These are phyloP conservation scores for Apeira syringaria DNA, from an alignment of 2,888 invertebrate species.

Conservation along the genomic window DNA sequence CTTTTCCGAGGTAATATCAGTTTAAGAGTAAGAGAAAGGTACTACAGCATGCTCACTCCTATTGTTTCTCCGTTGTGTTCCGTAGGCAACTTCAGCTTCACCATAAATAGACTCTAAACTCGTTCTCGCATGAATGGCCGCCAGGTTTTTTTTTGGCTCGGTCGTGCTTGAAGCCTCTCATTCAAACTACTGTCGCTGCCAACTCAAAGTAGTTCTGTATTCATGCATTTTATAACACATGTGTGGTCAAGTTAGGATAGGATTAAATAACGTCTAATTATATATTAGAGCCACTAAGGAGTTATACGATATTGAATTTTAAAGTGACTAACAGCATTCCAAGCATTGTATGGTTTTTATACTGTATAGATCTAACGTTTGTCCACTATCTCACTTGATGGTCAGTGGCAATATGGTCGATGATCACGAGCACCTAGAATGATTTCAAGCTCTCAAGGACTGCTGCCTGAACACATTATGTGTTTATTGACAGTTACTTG, in stretches of 20 bases:
- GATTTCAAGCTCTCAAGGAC: too few species aligned
- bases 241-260: constrained; percentile 4
- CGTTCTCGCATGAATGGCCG: constrained; percentile 33
- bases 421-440: too few species aligned
- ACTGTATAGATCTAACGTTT: too few species aligned
- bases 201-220: neutral
- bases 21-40: too few species aligned
- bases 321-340: too few species aligned
- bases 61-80: constrained; percentile 22
- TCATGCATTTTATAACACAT: constrained; percentile 3
- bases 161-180: constrained; percentile 20
- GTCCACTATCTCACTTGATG: too few species aligned
- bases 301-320: too few species aligned
- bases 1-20: neutral
- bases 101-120: constrained; percentile 42
- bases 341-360: too few species aligned
- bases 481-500: too few species aligned
- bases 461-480: too few species aligned
- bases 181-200: constrained; percentile 16
- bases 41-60: constrained; percentile 7
- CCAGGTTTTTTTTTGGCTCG: constrained; percentile 24
- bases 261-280: constrained; percentile 11
- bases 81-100: constrained; percentile 34
- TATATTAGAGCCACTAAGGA: too few species aligned
- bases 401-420: too few species aligned